phyloP scores from a whole-genome alignment of 2,888 invertebrate species.

The Papilio elwesi region DNA sequence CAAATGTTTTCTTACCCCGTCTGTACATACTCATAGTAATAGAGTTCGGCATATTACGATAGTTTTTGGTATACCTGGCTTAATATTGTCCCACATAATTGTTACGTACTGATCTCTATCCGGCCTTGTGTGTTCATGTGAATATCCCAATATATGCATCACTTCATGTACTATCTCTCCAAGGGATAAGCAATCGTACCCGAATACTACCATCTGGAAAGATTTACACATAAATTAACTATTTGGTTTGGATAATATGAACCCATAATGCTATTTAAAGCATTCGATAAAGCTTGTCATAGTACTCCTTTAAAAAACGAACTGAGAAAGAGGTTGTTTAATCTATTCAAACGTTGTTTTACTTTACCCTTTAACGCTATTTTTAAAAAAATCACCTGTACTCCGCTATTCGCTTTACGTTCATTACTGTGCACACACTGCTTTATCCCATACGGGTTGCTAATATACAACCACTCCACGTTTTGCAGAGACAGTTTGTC shows the following conservation, averaged over 20 bases:
- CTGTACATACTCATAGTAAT: no score
- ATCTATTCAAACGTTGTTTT: no score
- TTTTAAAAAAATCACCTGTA: no score
- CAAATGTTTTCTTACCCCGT: no score
- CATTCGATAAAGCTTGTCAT: background rate
- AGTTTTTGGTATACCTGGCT: conserved; percentile 71
- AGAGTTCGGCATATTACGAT: no score
- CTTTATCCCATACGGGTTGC: conserved; percentile 69
- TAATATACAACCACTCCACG: conserved; percentile 73
- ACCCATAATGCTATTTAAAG: background rate
- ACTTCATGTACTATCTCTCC: conserved; percentile 91
- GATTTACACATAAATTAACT: background rate
- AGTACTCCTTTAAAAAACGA: no score
- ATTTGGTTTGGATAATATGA: background rate
- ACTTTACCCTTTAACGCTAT: no score
- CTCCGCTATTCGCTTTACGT: conserved; percentile 62
- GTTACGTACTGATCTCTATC: conserved; percentile 88
- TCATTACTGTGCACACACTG: conserved; percentile 79
- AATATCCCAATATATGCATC: conserved; percentile 91
- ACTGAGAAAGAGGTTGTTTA: no score
- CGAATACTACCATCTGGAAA: conserved; percentile 70
- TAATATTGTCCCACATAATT: conserved; percentile 88
- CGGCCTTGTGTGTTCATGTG: conserved; percentile 90
- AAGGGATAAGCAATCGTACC: conserved; percentile 81
- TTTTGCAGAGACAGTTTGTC: conserved; percentile 62